These are phyloP conservation scores for Leptatherina wallacei DNA, from an alignment of 2,797 vertebrate genomes.

Conservation along the genomic window DNA sequence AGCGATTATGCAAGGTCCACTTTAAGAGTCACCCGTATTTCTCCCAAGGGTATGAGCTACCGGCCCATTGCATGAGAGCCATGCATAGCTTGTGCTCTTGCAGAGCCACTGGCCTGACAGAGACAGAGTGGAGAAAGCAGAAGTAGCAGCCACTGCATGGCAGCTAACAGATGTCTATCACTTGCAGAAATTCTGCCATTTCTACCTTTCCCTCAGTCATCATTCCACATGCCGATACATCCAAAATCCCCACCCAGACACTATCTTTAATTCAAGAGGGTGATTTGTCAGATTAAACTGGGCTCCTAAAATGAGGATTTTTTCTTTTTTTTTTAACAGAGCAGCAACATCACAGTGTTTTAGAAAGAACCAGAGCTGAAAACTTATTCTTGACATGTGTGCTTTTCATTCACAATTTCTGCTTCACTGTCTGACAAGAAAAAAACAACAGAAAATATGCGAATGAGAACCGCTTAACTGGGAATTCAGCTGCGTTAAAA, in stretches of 20 bases:
- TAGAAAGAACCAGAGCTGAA: neutral
- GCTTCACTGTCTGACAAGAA: neutral
- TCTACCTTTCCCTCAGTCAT: neutral
- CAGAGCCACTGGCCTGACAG: neutral
- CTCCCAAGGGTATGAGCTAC: neutral
- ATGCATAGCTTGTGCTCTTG: neutral
- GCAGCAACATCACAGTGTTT: no score
- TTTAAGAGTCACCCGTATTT: neutral
- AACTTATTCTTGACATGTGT: neutral
- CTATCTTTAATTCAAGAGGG: neutral
- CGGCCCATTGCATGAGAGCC: neutral
- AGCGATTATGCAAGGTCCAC: neutral
- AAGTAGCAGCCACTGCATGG: neutral
- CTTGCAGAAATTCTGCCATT: neutral
- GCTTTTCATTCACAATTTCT: neutral
- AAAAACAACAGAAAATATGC: neutral
- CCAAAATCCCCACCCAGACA: neutral
- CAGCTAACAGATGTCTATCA: neutral
- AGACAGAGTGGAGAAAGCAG: neutral
- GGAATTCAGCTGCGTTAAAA: neutral
- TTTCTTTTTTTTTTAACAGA: no score
- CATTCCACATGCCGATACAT: neutral
- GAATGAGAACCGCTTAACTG: neutral
- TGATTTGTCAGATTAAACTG: neutral
- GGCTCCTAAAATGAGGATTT: no score